Base-by-base conservation (phyloP, 2,113 vertebrate species). In the Benitochromis conjunctus region DNA sequence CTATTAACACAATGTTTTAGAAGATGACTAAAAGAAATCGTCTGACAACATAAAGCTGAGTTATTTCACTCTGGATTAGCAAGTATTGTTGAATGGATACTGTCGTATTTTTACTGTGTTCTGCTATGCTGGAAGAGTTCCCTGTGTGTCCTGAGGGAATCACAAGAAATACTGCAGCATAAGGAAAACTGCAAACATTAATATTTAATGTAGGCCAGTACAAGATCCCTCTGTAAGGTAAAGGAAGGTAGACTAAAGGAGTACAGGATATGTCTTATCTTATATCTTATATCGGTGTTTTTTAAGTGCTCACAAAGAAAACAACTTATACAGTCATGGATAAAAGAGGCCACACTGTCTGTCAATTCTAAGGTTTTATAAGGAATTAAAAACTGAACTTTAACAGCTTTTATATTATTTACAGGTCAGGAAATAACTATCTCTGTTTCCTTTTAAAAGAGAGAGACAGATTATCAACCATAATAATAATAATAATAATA, bases 141-240 rank as follows among this genome's bases (percentile, higher is more conserved):
- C 90, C 5, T 2, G 36, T 77, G 85, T 83, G 54, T 88, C 62
- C 77, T 2, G 5, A 5, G 58, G 24, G 76, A 58, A 66, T 84
- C 48, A 82, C 66, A 57, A 21, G 79, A 80, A 86, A 78, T 78
- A 53, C 69, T 79, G 86, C 87, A 88, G 79, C 85, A 66, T 43
- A 80, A 57, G 71, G 34, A 77, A 89, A 77, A 64, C 43, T 76
- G 82, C 86, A 80, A 77, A 54, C 60, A 90, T 90, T 71, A 89
- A 87, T 88, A 89, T 86, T 46, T 69, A 81, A 87, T 84, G 79
- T 56, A 41, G 82, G 60, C 62, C 24, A 34, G 38, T 54, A 48
- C 41, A 78, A n/a, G 46, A 83, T 38, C 31, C 43, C 48, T 77
- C 4, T 3, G 34, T 62, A 26, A 6, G 53, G 79, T 79, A 55